phyloP scores from a whole-genome alignment of 2,888 invertebrate genomes.

The Germaria angustata region DNA sequence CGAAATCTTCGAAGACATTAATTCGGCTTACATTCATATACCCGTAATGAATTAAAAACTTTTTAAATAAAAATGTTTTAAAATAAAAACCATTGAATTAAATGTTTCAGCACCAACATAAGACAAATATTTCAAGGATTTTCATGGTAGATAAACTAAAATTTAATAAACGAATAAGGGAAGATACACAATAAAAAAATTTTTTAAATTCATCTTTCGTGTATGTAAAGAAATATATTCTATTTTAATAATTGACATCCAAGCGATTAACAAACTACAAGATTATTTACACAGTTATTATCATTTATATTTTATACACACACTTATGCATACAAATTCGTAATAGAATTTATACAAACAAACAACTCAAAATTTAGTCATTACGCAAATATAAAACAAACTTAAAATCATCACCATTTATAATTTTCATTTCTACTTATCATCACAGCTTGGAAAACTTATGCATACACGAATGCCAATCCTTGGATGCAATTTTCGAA shows the following conservation, averaged over 20 bases:
- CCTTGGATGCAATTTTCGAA: slow-evolving; percentile 43
- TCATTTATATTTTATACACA: not conserved
- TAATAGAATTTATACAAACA: slow-evolving; percentile 13
- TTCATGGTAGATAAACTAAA: slow-evolving; percentile 9
- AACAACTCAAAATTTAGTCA: slow-evolving; percentile 20
- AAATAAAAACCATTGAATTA: not conserved
- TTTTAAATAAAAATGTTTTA: slow-evolving; percentile 19
- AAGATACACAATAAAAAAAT: no score
- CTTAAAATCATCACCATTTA: slow-evolving; percentile 37
- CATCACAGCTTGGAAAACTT: slow-evolving; percentile 56
- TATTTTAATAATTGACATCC: slow-evolving; percentile 39
- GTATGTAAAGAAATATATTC: slow-evolving; percentile 21
- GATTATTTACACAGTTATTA: slow-evolving; percentile 45
- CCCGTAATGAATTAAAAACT: slow-evolving; percentile 44
- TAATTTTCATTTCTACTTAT: slow-evolving; percentile 32
- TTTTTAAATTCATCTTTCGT: slow-evolving; percentile 14
- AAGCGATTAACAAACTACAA: slow-evolving; percentile 44
- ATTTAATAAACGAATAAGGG: slow-evolving; percentile 9
- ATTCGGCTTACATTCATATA: slow-evolving; percentile 40
- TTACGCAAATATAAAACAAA: slow-evolving; percentile 27
- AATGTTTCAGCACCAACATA: slow-evolving; percentile 49
- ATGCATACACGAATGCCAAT: slow-evolving; percentile 40
- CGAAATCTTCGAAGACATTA: slow-evolving; percentile 30
- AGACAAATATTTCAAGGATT: slow-evolving; percentile 19
- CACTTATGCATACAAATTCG: not conserved